Evolutionary conservation across 2,888 invertebrate species (phyloP).

Genomic region (Polyommatus icarus): DNA sequence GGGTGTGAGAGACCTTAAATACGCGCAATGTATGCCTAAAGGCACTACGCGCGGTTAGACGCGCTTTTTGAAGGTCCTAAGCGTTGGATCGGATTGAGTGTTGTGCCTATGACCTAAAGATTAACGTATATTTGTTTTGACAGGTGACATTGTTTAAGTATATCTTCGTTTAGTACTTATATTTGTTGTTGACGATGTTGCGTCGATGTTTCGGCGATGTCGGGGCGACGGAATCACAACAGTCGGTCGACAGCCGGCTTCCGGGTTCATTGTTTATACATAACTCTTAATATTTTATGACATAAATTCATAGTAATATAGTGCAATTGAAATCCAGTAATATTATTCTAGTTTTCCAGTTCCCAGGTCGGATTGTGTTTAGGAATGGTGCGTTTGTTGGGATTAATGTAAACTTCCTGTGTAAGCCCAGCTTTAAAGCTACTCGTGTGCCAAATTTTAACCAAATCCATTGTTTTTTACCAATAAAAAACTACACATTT

Average conservation of each 20-base stretch:
- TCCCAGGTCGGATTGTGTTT: background rate
- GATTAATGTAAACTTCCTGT: background rate
- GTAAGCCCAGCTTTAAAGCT: constrained; percentile 11
- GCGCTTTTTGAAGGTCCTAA: background rate
- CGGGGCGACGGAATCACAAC: background rate
- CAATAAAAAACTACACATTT: constrained; percentile 11
- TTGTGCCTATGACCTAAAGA: background rate
- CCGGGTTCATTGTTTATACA: background rate
- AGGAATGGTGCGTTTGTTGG: background rate
- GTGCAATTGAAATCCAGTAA: background rate
- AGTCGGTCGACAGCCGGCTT: background rate
- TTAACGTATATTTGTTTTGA: background rate
- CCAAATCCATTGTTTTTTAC: constrained; percentile 3
- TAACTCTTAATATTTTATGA: background rate
- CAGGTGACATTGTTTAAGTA: constrained; percentile 14
- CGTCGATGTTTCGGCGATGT: background rate
- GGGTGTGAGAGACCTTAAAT: background rate
- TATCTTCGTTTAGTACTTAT: constrained; percentile 27
- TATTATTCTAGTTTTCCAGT: constrained; percentile 6
- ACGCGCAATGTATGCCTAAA: too few relatives aligned
- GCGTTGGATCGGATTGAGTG: background rate
- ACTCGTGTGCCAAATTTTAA: constrained; percentile 7
- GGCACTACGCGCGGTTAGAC: too few relatives aligned
- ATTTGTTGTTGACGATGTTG: background rate
- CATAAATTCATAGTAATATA: background rate